These are phyloP conservation scores for Drosophila paranaensis DNA, from an alignment of 2,888 invertebrate species.

Conservation along the genomic window DNA sequence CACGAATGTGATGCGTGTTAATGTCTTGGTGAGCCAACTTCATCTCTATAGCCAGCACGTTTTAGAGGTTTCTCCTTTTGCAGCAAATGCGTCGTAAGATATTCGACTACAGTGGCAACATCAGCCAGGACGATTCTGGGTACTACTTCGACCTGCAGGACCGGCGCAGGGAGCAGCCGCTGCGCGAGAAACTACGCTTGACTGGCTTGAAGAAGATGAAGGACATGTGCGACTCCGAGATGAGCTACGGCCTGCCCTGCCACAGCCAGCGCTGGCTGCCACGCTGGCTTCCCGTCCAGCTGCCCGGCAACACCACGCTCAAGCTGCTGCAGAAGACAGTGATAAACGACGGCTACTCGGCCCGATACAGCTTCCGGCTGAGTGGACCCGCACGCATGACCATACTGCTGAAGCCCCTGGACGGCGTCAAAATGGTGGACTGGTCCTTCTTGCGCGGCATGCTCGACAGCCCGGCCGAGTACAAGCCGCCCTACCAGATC, in stretches of 20 bases:
- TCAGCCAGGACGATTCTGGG: conserved; percentile 84
- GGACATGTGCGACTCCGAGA: conserved; percentile 62
- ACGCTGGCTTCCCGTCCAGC: conserved; percentile 46
- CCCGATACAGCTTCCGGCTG: conserved; percentile 73
- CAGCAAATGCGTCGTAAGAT: conserved; percentile 85
- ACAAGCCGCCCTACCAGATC: conserved; percentile 76
- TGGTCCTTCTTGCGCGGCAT: conserved; percentile 78
- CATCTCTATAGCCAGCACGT: rapidly evolving
- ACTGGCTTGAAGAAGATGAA: conserved; percentile 53
- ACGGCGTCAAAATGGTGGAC: conserved; percentile 64
- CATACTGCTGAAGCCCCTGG: conserved; percentile 73
- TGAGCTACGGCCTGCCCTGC: conserved; percentile 80
- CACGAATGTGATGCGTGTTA: conserved; percentile 84
- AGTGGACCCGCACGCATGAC: conserved; percentile 79
- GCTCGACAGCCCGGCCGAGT: conserved; percentile 61
- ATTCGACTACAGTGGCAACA: conserved; percentile 79
- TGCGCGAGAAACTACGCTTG: conserved; percentile 57
- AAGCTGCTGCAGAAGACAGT: conserved; percentile 62
- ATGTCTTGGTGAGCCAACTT: conserved; percentile 84
- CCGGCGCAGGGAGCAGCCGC: conserved; percentile 62
- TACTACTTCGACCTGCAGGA: conserved; percentile 85
- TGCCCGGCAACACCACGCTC: conserved; percentile 72
- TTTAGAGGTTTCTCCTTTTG: neutral
- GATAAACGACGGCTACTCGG: conserved; percentile 39
- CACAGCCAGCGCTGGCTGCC: conserved; percentile 79